Evolutionary conservation across 2,797 vertebrate species (phyloP), one percentile per base, ranked within the genome.

Genomic region (Cyprinella venusta): DNA sequence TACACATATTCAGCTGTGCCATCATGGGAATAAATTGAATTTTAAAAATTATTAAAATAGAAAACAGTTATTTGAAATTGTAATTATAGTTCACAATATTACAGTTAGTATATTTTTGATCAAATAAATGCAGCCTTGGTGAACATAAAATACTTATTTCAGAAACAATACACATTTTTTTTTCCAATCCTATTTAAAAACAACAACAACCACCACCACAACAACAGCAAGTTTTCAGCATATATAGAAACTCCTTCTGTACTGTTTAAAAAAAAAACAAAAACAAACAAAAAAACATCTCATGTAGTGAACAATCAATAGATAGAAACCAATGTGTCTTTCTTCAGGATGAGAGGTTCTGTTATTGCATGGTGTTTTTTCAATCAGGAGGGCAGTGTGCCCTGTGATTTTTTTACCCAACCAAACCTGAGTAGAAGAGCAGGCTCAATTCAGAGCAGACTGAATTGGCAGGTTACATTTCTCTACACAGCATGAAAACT

Each of bases 401-500:
- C 86, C 15, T 67, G 52, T 70, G 36, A 61, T 64, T 86, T 74
- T 3, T n/a, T 83, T 81, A 77, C 76, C 72, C 83, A 86, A 80
- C 24, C 74, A 87, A 67, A 80, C 80, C 85, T 84, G 83, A 88
- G 74, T 80, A 74, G 71, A 89, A 79, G 76, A 89, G 86, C 87
- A 90, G 86, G 83, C 87, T 69, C 59, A 78, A 82, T 33, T 33
- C 30, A 33, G 30, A 33, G 2, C 30, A 33, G 84, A 83, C 83
- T 74, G 69, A 82, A 81, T 83, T 87, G 88, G 88, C 88, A 86
- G 89, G 86, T 82, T 89, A 19, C 26, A 38, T 79, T 84, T 88
- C 90, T 88, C 86, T 83, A 82, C 64, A 83, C 82, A 86, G 78
- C 68, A 89, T 81, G 84, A 87, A 88, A 90, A 48, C 75, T 61